phyloP scores from a whole-genome alignment of 2,113 vertebrate genomes.

The Aspiorhynchus laticeps region DNA sequence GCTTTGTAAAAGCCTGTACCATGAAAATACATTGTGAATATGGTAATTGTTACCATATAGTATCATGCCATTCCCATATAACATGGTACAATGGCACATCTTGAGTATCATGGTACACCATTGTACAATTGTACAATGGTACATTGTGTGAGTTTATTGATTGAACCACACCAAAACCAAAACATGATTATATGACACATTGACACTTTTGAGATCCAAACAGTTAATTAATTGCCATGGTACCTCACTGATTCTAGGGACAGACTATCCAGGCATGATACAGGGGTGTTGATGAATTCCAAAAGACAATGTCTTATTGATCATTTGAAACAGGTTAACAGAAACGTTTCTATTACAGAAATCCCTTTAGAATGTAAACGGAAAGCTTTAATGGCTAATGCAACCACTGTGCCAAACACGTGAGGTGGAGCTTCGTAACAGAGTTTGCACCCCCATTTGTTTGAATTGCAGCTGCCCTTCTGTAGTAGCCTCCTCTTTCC shows the following conservation, averaged over 20 bases:
- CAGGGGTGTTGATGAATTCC: conserved; percentile 46
- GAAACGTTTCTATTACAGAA: background rate
- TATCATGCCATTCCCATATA: background rate
- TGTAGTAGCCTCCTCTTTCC: conserved; percentile 68
- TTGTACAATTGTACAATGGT: background rate
- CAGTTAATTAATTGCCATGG: conserved; percentile 63
- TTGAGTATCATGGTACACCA: background rate
- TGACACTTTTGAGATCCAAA: conserved; percentile 33
- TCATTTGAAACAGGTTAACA: background rate
- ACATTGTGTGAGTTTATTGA: background rate
- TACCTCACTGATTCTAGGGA: conserved; percentile 53
- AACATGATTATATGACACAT: background rate
- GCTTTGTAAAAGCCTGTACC: background rate
- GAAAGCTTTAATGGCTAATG: background rate
- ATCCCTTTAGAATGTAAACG: background rate
- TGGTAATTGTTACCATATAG: background rate
- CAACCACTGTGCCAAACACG: too few species aligned
- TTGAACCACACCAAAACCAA: background rate
- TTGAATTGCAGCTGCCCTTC: conserved; percentile 54
- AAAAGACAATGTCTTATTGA: background rate
- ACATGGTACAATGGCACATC: background rate
- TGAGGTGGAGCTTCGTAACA: background rate
- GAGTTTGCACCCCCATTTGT: conserved; percentile 43
- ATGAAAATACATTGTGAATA: background rate
- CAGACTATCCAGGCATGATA: conserved; percentile 43